Evolutionary conservation across 1,140 invertebrate genomes (phyloP).

Genomic region (Anoplolepis gracilipes): DNA sequence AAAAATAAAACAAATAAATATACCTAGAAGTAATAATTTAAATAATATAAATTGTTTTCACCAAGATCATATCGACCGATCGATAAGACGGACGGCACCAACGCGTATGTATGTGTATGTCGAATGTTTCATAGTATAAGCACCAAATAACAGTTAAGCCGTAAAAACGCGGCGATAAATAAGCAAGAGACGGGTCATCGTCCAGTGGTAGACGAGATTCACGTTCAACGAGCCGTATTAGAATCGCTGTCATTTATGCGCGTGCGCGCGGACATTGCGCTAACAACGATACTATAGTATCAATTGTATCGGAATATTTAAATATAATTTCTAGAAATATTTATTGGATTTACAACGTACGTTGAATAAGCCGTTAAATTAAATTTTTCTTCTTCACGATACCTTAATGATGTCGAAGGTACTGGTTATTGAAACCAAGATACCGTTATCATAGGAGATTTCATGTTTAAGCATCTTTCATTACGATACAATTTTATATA

Average conservation of each 20-base stretch:
- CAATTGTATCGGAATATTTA: neutral
- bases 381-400: neutral
- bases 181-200: conserved; percentile 78
- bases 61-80: neutral
- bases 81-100: neutral
- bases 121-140: conserved; percentile 21
- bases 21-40: too few relatives aligned
- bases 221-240: conserved; percentile 76
- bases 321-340: neutral
- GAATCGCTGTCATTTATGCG: conserved; percentile 60
- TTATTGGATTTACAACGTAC: neutral
- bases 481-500: neutral
- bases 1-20: too few relatives aligned
- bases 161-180: conserved; percentile 76
- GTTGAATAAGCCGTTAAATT: neutral
- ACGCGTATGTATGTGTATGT: neutral
- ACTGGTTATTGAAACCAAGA: neutral
- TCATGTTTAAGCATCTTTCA: neutral
- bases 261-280: conserved; percentile 26
- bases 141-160: conserved; percentile 67
- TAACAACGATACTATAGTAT: neutral
- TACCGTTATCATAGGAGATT: too few relatives aligned
- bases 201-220: conserved; percentile 78
- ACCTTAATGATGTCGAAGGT: neutral
- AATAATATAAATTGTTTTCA: neutral